A percentile compares a stretch with the other conserved stretches of the same genome.
These are phyloP conservation scores for Laothoe populi DNA, from an alignment of 2,888 invertebrate genomes.

Conservation along the genomic window DNA sequence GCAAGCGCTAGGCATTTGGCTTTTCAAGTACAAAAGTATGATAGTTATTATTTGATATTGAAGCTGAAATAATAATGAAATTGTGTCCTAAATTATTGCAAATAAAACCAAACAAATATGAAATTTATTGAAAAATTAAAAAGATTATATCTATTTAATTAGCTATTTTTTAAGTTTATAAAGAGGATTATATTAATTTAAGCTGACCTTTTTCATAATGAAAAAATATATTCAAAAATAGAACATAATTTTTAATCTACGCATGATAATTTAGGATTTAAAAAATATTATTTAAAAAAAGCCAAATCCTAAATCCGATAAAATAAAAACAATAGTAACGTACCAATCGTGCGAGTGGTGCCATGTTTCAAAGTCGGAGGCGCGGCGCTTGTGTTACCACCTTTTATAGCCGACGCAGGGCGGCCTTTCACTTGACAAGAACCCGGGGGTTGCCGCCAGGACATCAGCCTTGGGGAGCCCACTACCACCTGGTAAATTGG, in stretches of 20 bases:
- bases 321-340: constrained; percentile 57
- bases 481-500: neutral
- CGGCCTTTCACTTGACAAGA: constrained; percentile 68
- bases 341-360: constrained; percentile 76
- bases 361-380: constrained; percentile 77
- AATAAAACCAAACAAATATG: no score
- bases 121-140: no score
- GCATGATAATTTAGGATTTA: no score
- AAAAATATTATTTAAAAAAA: constrained; percentile 5
- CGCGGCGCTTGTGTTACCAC: constrained; percentile 65
- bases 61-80: constrained; percentile 11
- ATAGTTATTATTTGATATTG: neutral
- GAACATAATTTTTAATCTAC: no score
- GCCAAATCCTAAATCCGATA: constrained; percentile 24
- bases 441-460: constrained; percentile 52
- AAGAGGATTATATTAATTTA: no score
- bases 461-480: constrained; percentile 3
- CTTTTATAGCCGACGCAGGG: constrained; percentile 72
- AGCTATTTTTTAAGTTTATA: no score
- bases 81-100: no score
- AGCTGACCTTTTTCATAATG: no score
- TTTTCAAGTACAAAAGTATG: neutral
- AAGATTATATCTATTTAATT: no score
- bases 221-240: no score
- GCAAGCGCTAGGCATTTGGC: constrained; percentile 7